Evolutionary conservation across 2,888 invertebrate species (phyloP).

Genomic region (Drosophila setosimentum): DNA sequence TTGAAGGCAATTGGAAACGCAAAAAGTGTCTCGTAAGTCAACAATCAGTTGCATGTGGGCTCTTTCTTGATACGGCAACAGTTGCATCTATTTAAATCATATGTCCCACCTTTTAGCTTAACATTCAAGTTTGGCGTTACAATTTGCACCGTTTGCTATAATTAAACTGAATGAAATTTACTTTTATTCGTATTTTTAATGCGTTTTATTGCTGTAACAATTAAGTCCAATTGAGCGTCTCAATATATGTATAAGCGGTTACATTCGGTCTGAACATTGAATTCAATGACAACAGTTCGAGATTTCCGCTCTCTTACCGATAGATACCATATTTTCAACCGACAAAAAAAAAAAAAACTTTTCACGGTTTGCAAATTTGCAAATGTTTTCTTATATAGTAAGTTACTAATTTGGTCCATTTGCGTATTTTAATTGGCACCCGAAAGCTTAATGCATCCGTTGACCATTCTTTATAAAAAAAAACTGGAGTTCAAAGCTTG

Average conservation of each 20-base stretch:
- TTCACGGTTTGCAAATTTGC: constrained; percentile 66
- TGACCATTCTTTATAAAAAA: constrained; percentile 14
- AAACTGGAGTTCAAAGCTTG: constrained; percentile 5
- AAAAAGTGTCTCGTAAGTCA: constrained; percentile 24
- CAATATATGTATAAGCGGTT: constrained; percentile 30
- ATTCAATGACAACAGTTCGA: constrained; percentile 35
- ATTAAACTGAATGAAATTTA: constrained; percentile 28
- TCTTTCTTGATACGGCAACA: constrained; percentile 34
- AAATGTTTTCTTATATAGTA: constrained; percentile 57
- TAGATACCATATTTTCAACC: not conserved
- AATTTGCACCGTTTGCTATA: constrained; percentile 45
- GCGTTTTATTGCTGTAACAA: constrained; percentile 26
- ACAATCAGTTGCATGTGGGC: constrained; percentile 35
- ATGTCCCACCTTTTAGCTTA: constrained; percentile 24
- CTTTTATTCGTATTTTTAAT: constrained; percentile 11
- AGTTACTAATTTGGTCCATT: constrained; percentile 41
- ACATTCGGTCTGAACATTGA: constrained; percentile 15
- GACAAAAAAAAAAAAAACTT: constrained; percentile 23
- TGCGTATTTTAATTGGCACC: constrained; percentile 54
- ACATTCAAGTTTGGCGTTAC: constrained; percentile 59
- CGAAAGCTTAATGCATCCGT: constrained; percentile 38
- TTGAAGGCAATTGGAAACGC: constrained; percentile 15
- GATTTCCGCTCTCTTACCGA: constrained; percentile 34
- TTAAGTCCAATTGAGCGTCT: constrained; percentile 63
- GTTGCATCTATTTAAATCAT: constrained; percentile 19